A percentile compares a stretch with the other conserved stretches of the same genome.
Conservation (phyloP, 1,140 invertebrate species). For the Venustaconcha ellipsiformis region DNA sequence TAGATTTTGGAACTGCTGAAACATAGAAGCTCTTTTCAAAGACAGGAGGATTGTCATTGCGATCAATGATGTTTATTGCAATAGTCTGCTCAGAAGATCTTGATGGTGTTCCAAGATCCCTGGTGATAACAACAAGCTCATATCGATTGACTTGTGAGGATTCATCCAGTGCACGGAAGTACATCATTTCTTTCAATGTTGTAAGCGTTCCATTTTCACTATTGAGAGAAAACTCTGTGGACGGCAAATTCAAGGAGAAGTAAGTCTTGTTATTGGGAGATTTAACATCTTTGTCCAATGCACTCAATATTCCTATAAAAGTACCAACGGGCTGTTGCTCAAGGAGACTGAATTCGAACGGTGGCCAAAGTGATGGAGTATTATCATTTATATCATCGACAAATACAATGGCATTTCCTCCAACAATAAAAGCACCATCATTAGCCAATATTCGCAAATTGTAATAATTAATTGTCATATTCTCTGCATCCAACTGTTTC, state of each 20-base stretch:
- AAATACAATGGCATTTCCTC: constrained; percentile 79
- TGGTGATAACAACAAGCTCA: constrained; percentile 85
- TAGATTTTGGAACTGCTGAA: constrained; percentile 81
- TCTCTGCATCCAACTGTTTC: constrained; percentile 85
- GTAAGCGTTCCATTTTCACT: constrained; percentile 90
- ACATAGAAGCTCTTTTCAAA: constrained; percentile 59
- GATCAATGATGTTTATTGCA: constrained; percentile 58
- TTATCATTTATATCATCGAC: constrained; percentile 82
- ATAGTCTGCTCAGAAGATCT: constrained; percentile 73
- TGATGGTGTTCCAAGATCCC: constrained; percentile 95
- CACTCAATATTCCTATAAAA: constrained; percentile 83
- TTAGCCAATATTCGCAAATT: constrained; percentile 82
- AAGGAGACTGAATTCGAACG: constrained; percentile 69
- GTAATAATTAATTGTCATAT: constrained; percentile 71
- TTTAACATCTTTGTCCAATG: constrained; percentile 88
- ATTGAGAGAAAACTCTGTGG: constrained; percentile 90
- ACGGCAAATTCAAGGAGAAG: constrained; percentile 88
- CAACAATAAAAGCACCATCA: constrained; percentile 79
- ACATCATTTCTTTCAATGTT: constrained; percentile 84
- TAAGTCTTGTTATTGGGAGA: constrained; percentile 94
- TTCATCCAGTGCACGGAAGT: constrained; percentile 80
- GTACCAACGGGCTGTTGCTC: constrained; percentile 82
- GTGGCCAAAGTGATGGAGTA: constrained; percentile 47
- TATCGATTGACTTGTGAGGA: constrained; percentile 90
- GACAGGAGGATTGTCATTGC: constrained; percentile 63